phyloP scores from a whole-genome alignment of 2,888 invertebrate species.

The Sphaerophoria taeniata region DNA sequence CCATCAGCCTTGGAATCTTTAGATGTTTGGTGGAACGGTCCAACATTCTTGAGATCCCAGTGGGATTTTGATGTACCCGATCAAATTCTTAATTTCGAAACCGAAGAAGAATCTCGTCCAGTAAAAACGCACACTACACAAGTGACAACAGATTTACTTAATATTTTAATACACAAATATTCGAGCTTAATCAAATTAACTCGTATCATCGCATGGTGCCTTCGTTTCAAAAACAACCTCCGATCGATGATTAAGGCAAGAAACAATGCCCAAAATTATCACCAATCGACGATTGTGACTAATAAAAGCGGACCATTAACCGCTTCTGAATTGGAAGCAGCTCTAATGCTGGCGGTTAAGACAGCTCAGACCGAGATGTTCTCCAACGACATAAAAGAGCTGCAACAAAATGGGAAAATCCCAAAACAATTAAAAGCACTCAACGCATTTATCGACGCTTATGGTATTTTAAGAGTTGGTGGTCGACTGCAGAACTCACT shows the following conservation, averaged over 20 bases:
- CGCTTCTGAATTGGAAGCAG: not conserved
- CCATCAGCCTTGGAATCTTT: conserved; percentile 1
- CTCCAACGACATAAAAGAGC: not conserved
- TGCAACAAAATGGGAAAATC: not conserved
- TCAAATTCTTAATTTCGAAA: not conserved
- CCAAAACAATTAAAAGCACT: conserved; percentile 1
- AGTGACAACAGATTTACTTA: not conserved
- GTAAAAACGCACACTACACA: not conserved
- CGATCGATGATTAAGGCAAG: too few relatives aligned
- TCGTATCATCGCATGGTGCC: not conserved
- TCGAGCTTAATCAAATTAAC: not conserved
- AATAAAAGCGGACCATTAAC: not conserved
- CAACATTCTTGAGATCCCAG: not conserved
- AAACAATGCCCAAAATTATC: not conserved
- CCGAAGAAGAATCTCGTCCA: not conserved
- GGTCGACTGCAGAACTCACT: conserved; percentile 11
- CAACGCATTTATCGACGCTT: conserved; percentile 15
- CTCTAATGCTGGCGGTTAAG: not conserved
- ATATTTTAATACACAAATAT: not conserved
- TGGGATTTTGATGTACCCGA: conserved; percentile 22
- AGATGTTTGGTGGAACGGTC: not conserved
- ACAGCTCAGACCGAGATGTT: conserved; percentile 23
- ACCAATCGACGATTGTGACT: not conserved
- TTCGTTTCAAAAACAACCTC: not conserved
- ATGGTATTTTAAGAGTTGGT: conserved; percentile 24